Evolutionary conservation across 2,113 vertebrate genomes (phyloP).

Genomic region (Mesitornis unicolor): DNA sequence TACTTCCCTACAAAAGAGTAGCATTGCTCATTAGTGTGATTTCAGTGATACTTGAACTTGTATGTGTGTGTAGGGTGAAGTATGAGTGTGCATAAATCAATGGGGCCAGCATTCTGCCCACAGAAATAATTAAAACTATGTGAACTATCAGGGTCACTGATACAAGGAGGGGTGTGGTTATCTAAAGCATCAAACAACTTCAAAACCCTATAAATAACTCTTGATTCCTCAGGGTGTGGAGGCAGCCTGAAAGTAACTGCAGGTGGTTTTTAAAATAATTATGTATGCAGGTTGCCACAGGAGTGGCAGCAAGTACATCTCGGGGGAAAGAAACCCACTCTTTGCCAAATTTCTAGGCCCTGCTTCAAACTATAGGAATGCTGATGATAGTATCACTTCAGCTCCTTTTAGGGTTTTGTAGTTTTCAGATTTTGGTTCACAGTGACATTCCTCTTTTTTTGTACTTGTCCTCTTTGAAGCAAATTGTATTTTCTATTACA

Average conservation of each 20-base stretch:
- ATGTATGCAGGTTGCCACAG: neutral
- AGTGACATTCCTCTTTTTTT: neutral
- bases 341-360: neutral
- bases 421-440: neutral
- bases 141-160: neutral
- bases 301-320: neutral
- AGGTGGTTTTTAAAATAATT: constrained; percentile 18
- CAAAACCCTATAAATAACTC: neutral
- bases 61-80: neutral
- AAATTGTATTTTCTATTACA: neutral
- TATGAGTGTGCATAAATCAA: neutral
- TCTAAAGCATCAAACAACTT: neutral
- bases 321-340: neutral
- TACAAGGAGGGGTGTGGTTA: neutral
- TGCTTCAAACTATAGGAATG: neutral
- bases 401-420: neutral
- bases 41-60: neutral
- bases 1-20: neutral
- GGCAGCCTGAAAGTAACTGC: neutral
- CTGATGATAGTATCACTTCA: neutral
- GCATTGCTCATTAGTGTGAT: neutral
- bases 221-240: neutral
- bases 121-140: neutral
- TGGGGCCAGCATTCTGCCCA: neutral
- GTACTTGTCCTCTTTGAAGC: neutral